A percentile compares a stretch with the other conserved stretches of the same genome.
These are phyloP conservation scores for Sciurus carolinensis DNA, from an alignment of 2,797 vertebrate species.

Conservation along the genomic window DNA sequence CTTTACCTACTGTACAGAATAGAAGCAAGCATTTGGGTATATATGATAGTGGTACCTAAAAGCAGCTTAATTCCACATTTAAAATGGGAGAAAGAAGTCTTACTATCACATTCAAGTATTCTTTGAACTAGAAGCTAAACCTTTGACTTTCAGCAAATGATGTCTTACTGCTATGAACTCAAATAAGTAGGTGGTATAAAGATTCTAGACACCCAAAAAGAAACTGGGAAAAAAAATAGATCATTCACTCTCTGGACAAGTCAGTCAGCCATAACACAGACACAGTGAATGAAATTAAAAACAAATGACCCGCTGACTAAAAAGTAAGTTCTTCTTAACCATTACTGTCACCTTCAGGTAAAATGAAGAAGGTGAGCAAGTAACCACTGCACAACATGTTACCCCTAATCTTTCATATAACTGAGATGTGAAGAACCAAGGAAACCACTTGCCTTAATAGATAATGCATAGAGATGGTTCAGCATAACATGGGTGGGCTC, in stretches of 20 bases:
- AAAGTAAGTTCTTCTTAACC: not conserved
- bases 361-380: not conserved
- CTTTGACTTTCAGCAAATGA: too few relatives aligned
- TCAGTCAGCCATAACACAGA: too few relatives aligned
- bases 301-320: too few relatives aligned
- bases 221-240: too few relatives aligned
- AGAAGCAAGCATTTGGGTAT: not conserved
- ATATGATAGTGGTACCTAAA: not conserved
- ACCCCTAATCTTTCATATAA: not conserved
- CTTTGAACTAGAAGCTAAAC: too few relatives aligned
- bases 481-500: constrained; percentile 99
- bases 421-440: accelerated
- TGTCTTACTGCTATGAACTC: too few relatives aligned
- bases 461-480: constrained; percentile 90
- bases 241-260: too few relatives aligned
- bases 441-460: constrained; percentile 92
- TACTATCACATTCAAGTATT: too few relatives aligned
- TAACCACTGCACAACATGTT: not conserved
- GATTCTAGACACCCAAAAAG: too few relatives aligned
- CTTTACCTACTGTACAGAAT: not conserved
- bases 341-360: not conserved
- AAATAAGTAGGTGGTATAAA: too few relatives aligned
- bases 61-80: not conserved
- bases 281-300: too few relatives aligned
- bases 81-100: not conserved